Conservation (phyloP, 1,140 invertebrate species). For the Scaptomyza hsui region DNA sequence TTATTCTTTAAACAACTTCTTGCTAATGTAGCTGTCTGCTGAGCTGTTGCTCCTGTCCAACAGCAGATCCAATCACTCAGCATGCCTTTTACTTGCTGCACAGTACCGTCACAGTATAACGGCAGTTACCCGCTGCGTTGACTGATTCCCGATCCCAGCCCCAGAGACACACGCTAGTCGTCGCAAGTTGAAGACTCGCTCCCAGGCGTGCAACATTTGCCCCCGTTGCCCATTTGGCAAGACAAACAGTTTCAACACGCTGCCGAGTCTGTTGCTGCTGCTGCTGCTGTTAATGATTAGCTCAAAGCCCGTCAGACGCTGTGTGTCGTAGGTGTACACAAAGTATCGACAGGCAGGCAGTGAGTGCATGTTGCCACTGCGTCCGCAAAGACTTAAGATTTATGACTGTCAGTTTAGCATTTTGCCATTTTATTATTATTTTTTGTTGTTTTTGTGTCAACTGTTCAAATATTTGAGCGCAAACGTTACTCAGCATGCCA, state of each 20-base stretch:
- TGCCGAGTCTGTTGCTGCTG: conserved; percentile 28
- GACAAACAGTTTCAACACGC: conserved; percentile 44
- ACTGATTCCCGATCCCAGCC: not conserved
- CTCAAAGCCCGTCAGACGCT: conserved; percentile 42
- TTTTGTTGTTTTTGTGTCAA: conserved; percentile 37
- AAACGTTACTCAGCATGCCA: conserved; percentile 63
- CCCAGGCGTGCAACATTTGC: conserved; percentile 48
- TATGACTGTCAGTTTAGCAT: conserved; percentile 39
- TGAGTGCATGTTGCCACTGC: conserved; percentile 46
- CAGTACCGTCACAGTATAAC: not conserved
- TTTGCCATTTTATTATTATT: conserved; percentile 18
- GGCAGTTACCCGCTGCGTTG: conserved; percentile 11
- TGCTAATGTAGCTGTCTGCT: conserved; percentile 34
- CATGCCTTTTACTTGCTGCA: conserved; percentile 10
- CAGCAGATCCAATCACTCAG: conserved; percentile 38
- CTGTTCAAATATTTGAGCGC: conserved; percentile 53
- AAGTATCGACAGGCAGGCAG: conserved; percentile 43
- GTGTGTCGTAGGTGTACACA: conserved; percentile 52
- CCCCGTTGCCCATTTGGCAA: conserved; percentile 47
- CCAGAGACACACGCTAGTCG: not conserved
- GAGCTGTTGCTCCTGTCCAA: conserved; percentile 20
- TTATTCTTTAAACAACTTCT: not conserved
- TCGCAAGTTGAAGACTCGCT: conserved; percentile 23
- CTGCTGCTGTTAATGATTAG: conserved; percentile 61
- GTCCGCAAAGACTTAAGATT: conserved; percentile 39